Conservation (phyloP, 2,888 invertebrate genomes). For the Salticus scenicus region DNA sequence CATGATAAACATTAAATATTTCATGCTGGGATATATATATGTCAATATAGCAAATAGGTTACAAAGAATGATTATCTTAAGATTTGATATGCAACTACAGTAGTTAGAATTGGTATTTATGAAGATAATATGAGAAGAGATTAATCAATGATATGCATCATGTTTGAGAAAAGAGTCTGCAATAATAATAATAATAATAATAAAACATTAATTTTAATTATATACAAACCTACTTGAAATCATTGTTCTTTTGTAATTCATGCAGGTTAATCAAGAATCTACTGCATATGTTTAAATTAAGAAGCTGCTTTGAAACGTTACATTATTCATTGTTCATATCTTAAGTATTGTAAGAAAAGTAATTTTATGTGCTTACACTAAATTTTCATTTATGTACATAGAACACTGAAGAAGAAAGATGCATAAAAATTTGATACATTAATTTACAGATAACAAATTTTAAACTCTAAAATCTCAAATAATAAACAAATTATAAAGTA, state of each 20-base stretch:
- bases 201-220: no score
- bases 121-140: no score
- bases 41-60: no score
- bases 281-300: background rate
- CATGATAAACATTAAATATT: background rate
- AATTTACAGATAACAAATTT: conserved; percentile 48
- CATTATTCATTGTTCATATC: background rate
- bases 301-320: background rate
- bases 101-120: no score
- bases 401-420: conserved; percentile 37
- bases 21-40: no score
- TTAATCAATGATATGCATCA: no score
- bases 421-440: conserved; percentile 46
- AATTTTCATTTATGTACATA: conserved; percentile 50
- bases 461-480: conserved; percentile 63
- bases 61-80: no score
- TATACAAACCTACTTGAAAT: no score
- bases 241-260: background rate
- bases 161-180: no score
- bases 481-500: conserved; percentile 40
- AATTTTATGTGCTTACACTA: conserved; percentile 49
- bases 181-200: no score
- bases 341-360: conserved; percentile 15
- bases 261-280: background rate
- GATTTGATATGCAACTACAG: no score